Conservation (phyloP, 2,113 vertebrate species). For the Dipodomys stephensi region DNA sequence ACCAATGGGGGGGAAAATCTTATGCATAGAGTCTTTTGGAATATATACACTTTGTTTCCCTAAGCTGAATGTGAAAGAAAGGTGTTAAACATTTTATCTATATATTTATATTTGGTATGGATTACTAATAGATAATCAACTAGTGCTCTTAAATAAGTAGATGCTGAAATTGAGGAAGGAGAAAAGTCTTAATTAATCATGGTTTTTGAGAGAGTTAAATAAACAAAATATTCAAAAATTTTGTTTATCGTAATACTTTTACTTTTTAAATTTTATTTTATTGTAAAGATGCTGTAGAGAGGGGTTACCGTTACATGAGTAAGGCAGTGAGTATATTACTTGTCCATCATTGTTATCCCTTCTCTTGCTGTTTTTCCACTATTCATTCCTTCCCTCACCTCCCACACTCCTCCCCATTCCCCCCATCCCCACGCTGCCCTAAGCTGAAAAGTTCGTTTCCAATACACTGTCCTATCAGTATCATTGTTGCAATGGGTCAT, state of each 20-base stretch:
- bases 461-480: too few relatives aligned
- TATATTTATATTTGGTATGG: background rate
- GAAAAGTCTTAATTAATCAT: background rate
- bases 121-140: background rate
- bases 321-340: too few relatives aligned
- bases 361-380: too few relatives aligned
- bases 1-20: background rate
- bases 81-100: background rate
- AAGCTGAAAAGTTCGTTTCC: too few relatives aligned
- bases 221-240: background rate
- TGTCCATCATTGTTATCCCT: too few relatives aligned
- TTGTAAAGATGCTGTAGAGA: too few relatives aligned
- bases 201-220: background rate
- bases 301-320: too few relatives aligned
- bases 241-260: background rate
- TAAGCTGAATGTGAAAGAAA: background rate
- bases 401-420: too few relatives aligned
- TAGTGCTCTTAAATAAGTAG: slow-evolving; percentile 1
- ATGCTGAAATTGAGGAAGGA: background rate
- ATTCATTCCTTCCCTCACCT: too few relatives aligned
- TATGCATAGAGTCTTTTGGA: background rate
- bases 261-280: background rate
- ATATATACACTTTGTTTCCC: background rate
- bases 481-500: too few relatives aligned
- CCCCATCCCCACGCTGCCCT: too few relatives aligned